Evolutionary conservation across 1,140 invertebrate species (phyloP).

Genomic region (Globodera rostochiensis): DNA sequence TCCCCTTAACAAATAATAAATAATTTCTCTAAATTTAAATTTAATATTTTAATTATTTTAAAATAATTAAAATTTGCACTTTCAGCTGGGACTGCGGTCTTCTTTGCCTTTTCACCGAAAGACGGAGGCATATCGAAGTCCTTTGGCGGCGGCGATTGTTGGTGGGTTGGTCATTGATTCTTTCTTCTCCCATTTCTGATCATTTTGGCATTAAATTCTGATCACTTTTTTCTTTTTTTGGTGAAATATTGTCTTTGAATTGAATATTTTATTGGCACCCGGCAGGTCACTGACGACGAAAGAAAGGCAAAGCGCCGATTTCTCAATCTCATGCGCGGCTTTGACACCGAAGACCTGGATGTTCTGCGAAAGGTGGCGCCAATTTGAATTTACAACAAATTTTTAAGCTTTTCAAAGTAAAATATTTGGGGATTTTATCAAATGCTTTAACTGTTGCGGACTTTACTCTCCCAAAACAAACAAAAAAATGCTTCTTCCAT

Average conservation of each 20-base stretch:
- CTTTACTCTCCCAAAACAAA: neutral
- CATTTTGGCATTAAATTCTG: neutral
- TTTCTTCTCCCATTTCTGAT: neutral
- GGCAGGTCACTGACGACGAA: conserved; percentile 63
- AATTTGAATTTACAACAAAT: neutral
- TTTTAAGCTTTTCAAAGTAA: conserved; percentile 11
- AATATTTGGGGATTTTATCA: neutral
- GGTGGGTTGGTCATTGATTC: neutral
- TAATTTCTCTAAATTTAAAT: too few relatives aligned
- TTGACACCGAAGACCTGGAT: conserved; percentile 64
- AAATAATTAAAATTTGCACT: neutral
- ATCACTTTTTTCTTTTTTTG: too few relatives aligned
- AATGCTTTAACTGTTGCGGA: conserved; percentile 3
- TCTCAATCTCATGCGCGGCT: conserved; percentile 63
- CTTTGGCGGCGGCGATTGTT: conserved; percentile 44
- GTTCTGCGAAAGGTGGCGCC: conserved; percentile 56
- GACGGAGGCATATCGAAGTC: conserved; percentile 50
- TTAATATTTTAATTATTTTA: too few relatives aligned
- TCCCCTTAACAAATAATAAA: too few relatives aligned
- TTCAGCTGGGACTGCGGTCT: conserved; percentile 47
- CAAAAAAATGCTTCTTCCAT: neutral
- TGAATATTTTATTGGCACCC: conserved; percentile 1
- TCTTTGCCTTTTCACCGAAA: conserved; percentile 50
- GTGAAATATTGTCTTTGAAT: too few relatives aligned
- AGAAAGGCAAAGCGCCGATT: conserved; percentile 59